Percentiles rank a stretch among this genome's conserved stretches.
Conservation (phyloP, 2,888 invertebrate species). For the Anarsia innoxiella region DNA sequence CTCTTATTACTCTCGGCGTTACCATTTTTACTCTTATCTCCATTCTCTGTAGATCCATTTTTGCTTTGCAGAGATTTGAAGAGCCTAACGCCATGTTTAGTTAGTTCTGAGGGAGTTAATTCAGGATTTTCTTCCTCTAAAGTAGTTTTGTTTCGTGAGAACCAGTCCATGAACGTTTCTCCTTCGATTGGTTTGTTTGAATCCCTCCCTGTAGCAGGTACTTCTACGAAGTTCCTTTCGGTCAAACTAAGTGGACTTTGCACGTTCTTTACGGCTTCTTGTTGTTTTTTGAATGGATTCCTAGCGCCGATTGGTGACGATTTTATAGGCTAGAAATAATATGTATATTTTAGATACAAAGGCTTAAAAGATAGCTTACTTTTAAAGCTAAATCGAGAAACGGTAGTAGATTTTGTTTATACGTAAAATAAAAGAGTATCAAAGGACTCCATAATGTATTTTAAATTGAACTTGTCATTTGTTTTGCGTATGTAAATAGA, state of each 20-base stretch:
- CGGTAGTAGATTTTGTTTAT: no score
- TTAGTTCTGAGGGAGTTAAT: conserved; percentile 68
- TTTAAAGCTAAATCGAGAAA: no score
- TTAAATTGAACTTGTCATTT: no score
- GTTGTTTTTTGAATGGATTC: conserved; percentile 71
- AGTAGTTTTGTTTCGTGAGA: conserved; percentile 68
- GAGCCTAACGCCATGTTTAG: conserved; percentile 68
- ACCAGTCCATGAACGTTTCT: conserved; percentile 78
- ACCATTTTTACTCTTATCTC: conserved; percentile 21
- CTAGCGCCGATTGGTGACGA: conserved; percentile 47
- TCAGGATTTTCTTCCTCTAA: conserved; percentile 75
- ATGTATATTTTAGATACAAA: no score
- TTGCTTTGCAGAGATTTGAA: conserved; percentile 61
- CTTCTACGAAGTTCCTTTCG: conserved; percentile 53
- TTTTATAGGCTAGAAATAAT: conserved; percentile 61
- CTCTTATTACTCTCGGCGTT: conserved; percentile 43
- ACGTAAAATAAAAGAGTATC: background rate
- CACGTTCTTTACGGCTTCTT: conserved; percentile 36
- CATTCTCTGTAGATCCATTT: conserved; percentile 25
- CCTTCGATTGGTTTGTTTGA: conserved; percentile 45
- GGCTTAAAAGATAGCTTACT: background rate
- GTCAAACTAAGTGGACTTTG: conserved; percentile 59
- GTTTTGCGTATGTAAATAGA: no score
- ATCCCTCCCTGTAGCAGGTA: no score
- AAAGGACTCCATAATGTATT: no score